Evolutionary conservation across 2,888 invertebrate genomes (phyloP).

Genomic region (Buathra laborator): DNA sequence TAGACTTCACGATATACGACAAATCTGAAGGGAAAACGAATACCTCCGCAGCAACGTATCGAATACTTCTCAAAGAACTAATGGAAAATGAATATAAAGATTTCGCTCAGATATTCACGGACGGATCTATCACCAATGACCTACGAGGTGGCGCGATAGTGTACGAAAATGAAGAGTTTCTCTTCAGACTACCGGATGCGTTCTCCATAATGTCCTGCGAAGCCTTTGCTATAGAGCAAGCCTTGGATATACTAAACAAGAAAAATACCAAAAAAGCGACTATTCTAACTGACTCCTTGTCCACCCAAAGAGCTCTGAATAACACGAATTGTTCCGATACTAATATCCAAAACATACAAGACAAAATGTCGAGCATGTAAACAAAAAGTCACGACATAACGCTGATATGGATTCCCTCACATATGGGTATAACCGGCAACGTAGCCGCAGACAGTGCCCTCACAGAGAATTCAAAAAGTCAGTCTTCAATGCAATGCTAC

Average conservation of each 20-base stretch:
- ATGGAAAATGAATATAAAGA: background rate
- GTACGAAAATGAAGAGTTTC: background rate
- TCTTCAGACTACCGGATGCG: background rate
- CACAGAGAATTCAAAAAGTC: background rate
- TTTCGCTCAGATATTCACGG: background rate
- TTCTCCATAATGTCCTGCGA: background rate
- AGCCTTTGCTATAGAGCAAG: background rate
- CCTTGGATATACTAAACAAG: background rate
- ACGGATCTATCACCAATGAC: background rate
- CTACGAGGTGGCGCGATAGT: background rate
- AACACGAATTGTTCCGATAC: background rate
- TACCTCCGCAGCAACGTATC: background rate
- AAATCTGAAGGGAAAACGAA: background rate
- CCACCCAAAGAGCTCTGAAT: background rate
- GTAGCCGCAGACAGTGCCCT: background rate
- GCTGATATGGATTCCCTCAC: slow-evolving; percentile 9
- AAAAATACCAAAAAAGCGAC: background rate
- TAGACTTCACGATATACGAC: background rate
- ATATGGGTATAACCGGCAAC: slow-evolving; percentile 7
- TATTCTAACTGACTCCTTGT: background rate
- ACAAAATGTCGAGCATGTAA: background rate
- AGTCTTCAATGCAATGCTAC: background rate
- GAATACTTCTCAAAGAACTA: background rate
- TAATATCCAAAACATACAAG: background rate
- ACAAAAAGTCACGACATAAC: background rate